phyloP scores from a whole-genome alignment of 2,888 invertebrate genomes.

The Colletes collaris region DNA sequence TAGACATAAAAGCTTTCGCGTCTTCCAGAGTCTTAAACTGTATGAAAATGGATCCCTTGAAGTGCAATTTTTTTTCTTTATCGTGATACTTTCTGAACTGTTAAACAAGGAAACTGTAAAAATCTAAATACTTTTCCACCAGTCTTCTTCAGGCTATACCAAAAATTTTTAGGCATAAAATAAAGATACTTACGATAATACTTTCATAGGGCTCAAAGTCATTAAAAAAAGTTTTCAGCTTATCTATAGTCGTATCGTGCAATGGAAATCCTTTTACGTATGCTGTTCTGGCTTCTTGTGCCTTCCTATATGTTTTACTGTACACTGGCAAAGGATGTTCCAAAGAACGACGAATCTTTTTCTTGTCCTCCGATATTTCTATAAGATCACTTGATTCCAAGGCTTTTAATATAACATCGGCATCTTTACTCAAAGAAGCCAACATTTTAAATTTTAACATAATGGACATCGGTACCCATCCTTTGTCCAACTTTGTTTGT shows the following conservation, averaged over 20 bases:
- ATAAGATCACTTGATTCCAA: slow-evolving; percentile 88
- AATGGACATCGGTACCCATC: slow-evolving; percentile 94
- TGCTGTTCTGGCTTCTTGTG: slow-evolving; percentile 89
- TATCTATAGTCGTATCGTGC: slow-evolving; percentile 87
- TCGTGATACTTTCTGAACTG: slow-evolving; percentile 86
- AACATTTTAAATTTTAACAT: slow-evolving; percentile 96
- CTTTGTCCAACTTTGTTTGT: slow-evolving; percentile 93
- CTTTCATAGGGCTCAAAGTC: slow-evolving; percentile 85
- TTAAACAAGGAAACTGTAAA: slow-evolving; percentile 52
- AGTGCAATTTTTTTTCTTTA: slow-evolving; percentile 87
- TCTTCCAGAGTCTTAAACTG: slow-evolving; percentile 92
- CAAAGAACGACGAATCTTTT: slow-evolving; percentile 89
- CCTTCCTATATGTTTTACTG: slow-evolving; percentile 92
- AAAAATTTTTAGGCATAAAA: background rate
- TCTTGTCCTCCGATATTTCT: slow-evolving; percentile 87
- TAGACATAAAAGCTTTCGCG: slow-evolving; percentile 90
- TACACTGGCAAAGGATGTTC: slow-evolving; percentile 92
- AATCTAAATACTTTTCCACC: slow-evolving; percentile 11
- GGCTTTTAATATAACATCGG: slow-evolving; percentile 89
- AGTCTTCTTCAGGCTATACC: background rate
- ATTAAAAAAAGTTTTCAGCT: slow-evolving; percentile 89
- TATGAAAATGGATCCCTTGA: slow-evolving; percentile 97
- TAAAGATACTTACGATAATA: slow-evolving; percentile 78
- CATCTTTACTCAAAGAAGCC: slow-evolving; percentile 88
- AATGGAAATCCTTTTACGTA: slow-evolving; percentile 95